Evolutionary conservation across 1,140 invertebrate species (phyloP).

Genomic region (Copidosoma floridanum): DNA sequence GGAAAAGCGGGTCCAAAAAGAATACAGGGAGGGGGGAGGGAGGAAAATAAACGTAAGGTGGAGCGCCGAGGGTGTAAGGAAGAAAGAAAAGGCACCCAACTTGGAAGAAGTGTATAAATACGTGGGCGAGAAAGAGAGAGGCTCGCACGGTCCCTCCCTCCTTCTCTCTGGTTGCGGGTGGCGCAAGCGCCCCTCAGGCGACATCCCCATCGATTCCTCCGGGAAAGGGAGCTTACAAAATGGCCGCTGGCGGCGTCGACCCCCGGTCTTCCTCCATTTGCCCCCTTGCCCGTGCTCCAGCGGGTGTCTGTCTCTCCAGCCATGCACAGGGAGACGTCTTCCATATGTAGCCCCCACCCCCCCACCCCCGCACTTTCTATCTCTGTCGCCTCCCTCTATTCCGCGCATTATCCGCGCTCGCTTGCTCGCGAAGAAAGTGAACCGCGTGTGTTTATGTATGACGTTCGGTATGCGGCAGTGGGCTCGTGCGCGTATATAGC

Average conservation of each 20-base stretch:
- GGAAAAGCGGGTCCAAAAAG: too few species aligned
- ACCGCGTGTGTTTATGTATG: background rate
- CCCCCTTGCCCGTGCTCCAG: background rate
- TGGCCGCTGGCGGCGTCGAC: slow-evolving; percentile 50
- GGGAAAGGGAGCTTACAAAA: slow-evolving; percentile 57
- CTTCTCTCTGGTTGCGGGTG: too few species aligned
- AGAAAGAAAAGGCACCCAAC: too few species aligned
- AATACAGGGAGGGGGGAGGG: too few species aligned
- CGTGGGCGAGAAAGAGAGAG: slow-evolving; percentile 27
- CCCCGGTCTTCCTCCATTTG: slow-evolving; percentile 6
- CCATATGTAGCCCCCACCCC: slow-evolving; percentile 11
- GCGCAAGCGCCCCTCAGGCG: slow-evolving; percentile 56
- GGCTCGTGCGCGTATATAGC: too few species aligned
- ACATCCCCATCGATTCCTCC: slow-evolving; percentile 58
- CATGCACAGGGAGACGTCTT: background rate
- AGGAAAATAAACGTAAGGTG: too few species aligned
- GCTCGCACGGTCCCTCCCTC: too few species aligned
- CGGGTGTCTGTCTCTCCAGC: too few species aligned
- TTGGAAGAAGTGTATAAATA: background rate
- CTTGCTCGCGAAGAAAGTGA: slow-evolving; percentile 1
- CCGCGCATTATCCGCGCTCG: slow-evolving; percentile 5
- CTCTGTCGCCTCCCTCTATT: too few species aligned
- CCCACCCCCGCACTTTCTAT: background rate
- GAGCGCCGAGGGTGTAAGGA: too few species aligned
- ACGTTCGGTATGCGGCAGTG: background rate